phyloP scores from a whole-genome alignment of 2,888 invertebrate genomes.

The Polyommatus iphigenia region DNA sequence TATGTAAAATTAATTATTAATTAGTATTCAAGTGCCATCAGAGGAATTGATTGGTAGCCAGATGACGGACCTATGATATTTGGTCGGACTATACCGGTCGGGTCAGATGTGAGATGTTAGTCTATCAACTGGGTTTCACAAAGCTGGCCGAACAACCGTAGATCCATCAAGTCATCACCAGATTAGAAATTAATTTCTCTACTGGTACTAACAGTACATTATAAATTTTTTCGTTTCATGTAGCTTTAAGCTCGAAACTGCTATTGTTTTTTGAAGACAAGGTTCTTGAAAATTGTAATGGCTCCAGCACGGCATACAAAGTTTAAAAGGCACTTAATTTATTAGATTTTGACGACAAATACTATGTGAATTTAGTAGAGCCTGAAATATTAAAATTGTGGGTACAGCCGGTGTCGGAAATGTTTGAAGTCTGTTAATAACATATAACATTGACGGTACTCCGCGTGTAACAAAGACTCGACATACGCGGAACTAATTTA shows the following conservation, averaged over 20 bases:
- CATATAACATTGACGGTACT: not conserved
- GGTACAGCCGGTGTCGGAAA: not conserved
- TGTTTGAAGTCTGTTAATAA: not conserved
- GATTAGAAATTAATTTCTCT: too few relatives aligned
- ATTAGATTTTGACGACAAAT: not conserved
- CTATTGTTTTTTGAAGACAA: not conserved
- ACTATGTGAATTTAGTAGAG: not conserved
- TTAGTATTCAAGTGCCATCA: not conserved
- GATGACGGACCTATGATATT: too few relatives aligned
- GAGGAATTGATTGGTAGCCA: not conserved
- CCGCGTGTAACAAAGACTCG: not conserved
- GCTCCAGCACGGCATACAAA: not conserved
- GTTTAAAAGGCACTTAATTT: not conserved
- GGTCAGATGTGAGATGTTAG: too few relatives aligned
- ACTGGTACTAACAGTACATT: too few relatives aligned
- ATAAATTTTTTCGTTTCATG: not conserved
- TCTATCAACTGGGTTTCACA: too few relatives aligned
- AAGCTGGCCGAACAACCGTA: too few relatives aligned
- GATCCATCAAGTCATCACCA: too few relatives aligned
- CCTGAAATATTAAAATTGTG: not conserved
- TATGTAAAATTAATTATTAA: not conserved
- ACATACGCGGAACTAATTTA: conserved; percentile 21
- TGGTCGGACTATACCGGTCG: too few relatives aligned
- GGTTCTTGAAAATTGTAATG: not conserved
- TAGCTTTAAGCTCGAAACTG: not conserved